phyloP scores from a whole-genome alignment of 2,797 vertebrate genomes.

The Neoniphon sammara region DNA sequence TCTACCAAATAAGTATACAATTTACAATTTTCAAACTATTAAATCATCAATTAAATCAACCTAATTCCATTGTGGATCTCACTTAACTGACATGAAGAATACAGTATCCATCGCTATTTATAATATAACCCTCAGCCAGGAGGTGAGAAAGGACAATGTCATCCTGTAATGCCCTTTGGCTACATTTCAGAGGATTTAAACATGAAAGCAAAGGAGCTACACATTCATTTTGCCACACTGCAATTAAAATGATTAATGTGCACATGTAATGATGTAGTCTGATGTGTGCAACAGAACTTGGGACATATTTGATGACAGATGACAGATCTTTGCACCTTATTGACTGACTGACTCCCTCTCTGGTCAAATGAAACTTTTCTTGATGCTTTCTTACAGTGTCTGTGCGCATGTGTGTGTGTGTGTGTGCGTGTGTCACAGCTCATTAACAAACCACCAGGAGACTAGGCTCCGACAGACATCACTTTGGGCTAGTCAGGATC shows the following conservation, averaged over 20 bases:
- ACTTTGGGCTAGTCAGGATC: conserved; percentile 74
- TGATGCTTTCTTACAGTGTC: not conserved
- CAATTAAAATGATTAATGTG: conserved; percentile 11
- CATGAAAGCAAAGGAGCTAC: too few relatives aligned
- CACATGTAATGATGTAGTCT: not conserved
- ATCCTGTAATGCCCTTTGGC: too few relatives aligned
- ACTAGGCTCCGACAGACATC: conserved; percentile 64
- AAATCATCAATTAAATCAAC: too few relatives aligned
- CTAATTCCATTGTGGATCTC: too few relatives aligned
- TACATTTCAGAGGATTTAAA: too few relatives aligned
- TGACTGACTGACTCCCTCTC: not conserved
- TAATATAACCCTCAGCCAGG: too few relatives aligned
- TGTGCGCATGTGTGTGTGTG: conserved; percentile 47
- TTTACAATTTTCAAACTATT: too few relatives aligned
- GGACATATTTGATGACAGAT: too few relatives aligned
- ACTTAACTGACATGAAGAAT: too few relatives aligned
- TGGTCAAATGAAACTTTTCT: conserved; percentile 18
- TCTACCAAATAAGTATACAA: not conserved
- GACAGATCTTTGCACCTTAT: too few relatives aligned
- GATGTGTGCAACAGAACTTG: conserved; percentile 1
- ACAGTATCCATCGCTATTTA: too few relatives aligned
- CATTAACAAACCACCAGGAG: conserved; percentile 73
- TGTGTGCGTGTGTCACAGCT: conserved; percentile 58
- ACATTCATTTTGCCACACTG: not conserved
- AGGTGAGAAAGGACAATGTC: too few relatives aligned